Percentiles rank a stretch among this genome's conserved stretches.
Evolutionary conservation across 2,113 vertebrate genomes (phyloP).

Genomic region (Mastomys natalensis): DNA sequence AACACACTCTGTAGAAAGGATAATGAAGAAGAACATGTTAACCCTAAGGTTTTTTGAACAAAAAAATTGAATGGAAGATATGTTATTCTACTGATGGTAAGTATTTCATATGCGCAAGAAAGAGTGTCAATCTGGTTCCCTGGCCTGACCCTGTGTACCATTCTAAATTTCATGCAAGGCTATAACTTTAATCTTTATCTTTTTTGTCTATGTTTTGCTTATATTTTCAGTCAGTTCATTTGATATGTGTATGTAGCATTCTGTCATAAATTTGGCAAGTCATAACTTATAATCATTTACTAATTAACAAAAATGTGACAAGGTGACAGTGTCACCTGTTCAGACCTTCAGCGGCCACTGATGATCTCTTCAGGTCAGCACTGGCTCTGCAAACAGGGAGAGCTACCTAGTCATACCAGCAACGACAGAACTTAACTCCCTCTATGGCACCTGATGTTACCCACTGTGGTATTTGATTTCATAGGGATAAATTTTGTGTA

Average conservation of each 20-base stretch:
- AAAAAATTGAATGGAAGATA: neutral
- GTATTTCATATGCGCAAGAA: neutral
- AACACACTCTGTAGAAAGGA: neutral
- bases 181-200: neutral
- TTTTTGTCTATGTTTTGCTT: neutral
- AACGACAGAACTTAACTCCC: neutral
- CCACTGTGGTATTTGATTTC: neutral
- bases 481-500: neutral
- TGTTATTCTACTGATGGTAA: neutral
- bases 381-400: neutral
- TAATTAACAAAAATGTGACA: neutral
- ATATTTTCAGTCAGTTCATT: neutral
- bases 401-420: neutral
- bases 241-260: neutral
- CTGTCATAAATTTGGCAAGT: neutral
- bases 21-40: neutral
- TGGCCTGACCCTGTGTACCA: neutral
- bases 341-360: neutral
- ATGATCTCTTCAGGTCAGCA: neutral
- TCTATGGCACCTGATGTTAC: no score
- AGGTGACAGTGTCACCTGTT: neutral
- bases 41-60: neutral
- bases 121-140: neutral
- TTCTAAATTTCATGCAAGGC: neutral
- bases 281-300: neutral